phyloP scores from a whole-genome alignment of 2,888 invertebrate genomes.

The Orchestes rusci region DNA sequence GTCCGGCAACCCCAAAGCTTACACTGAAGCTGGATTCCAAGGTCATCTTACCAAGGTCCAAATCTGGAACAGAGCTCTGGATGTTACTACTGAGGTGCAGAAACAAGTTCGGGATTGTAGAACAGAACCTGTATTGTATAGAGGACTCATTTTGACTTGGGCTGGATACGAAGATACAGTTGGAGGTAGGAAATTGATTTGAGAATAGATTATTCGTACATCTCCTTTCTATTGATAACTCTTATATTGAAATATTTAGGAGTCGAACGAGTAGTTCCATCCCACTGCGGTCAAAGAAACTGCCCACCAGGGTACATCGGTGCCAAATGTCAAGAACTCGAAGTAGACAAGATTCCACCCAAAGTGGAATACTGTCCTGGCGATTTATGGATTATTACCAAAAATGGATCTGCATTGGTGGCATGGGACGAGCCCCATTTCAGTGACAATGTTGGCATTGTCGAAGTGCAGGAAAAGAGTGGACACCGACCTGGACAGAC shows the following conservation, averaged over 20 bases:
- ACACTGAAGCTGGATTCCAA: slow-evolving; percentile 89
- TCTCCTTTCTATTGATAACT: no score
- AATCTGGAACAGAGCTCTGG: slow-evolving; percentile 87
- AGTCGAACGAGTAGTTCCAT: slow-evolving; percentile 85
- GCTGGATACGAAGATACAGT: slow-evolving; percentile 84
- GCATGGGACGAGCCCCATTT: slow-evolving; percentile 90
- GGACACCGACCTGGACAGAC: slow-evolving; percentile 85
- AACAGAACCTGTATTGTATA: slow-evolving; percentile 84
- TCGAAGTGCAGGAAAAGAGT: slow-evolving; percentile 72
- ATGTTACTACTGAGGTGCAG: slow-evolving; percentile 86
- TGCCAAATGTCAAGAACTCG: slow-evolving; percentile 71
- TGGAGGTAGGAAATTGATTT: slow-evolving; percentile 54
- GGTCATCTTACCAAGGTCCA: slow-evolving; percentile 91
- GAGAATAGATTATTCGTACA: neutral
- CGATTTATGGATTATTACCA: slow-evolving; percentile 89
- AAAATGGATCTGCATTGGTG: slow-evolving; percentile 84
- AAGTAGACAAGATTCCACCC: slow-evolving; percentile 58
- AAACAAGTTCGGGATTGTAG: slow-evolving; percentile 90
- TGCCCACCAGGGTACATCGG: slow-evolving; percentile 87
- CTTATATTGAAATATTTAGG: slow-evolving; percentile 4
- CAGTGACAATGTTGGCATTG: slow-evolving; percentile 80
- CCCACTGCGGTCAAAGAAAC: slow-evolving; percentile 82
- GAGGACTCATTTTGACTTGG: slow-evolving; percentile 83
- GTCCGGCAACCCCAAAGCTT: slow-evolving; percentile 70
- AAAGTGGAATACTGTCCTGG: slow-evolving; percentile 86